Base-by-base conservation (phyloP, 2,888 invertebrate genomes). In the Petrolisthes manimaculis region DNA sequence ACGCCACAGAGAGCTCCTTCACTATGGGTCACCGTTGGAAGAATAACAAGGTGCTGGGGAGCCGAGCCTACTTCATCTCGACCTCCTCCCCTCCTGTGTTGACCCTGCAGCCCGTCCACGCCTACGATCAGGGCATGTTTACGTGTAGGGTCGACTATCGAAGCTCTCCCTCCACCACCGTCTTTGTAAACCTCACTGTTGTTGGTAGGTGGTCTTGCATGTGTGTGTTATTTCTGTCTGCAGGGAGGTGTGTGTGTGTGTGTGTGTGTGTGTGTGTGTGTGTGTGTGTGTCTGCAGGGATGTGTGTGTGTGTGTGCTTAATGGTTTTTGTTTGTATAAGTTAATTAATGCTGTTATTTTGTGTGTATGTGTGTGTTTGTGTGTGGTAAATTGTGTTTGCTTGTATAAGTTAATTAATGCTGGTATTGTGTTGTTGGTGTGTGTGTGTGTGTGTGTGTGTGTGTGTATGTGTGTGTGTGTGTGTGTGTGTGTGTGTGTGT, bases 71-170 rank as follows among this genome's bases (percentile, higher is more conserved):
- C 78, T 89, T 89, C 78, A 37, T 51, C 61, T 4, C 84, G 53
- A n/a, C n/a, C 9, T 75, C 84, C n/a, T 69, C 80, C 51, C 86
- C 86, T 9, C 86, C 86, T 53, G 51, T 61, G 5, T 78, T 89
- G 9, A 75, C 83, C 37, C 84, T 89, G 69, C 77, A 84, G 55
- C 82, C 86, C n/a, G 83, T 75, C n/a, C 83, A 61, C 61, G 84
- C 86, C 14, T 80, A 74, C 21, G 89, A 89, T 77, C 84, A 89
- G 75, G 89, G 86, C 37, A 61, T 86, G n/a, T 89, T 87, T 82
- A 89, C 77, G 21, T 89, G 89, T 56, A 54, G 89, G 67, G 81
- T 86, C 9, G 89, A 89, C 84, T 89, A 89, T 75, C 71, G 83
- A 53, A 51, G 74, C 12, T 89, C 89, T 3, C 69, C 89, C 9